Percentiles rank a stretch among this genome's conserved stretches.
Evolutionary conservation across 2,113 vertebrate genomes (phyloP).

Genomic region (Erythrocebus patas): DNA sequence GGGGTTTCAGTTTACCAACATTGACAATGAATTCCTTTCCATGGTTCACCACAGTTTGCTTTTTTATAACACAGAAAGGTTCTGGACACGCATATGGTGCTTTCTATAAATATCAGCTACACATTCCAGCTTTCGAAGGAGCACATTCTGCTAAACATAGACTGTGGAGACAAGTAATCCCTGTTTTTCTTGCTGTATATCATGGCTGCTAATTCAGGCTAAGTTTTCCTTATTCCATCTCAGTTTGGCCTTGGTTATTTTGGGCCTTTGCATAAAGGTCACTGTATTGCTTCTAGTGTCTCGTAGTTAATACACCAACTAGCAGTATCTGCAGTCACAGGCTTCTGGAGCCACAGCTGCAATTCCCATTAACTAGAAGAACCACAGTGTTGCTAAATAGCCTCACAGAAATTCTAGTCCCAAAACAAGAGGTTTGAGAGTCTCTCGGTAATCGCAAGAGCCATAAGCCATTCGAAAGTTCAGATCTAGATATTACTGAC

Average conservation of each 20-base stretch:
- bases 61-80: slow-evolving; percentile 9
- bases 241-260: slow-evolving; percentile 26
- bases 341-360: neutral
- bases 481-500: neutral
- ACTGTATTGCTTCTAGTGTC: neutral
- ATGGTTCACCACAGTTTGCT: neutral
- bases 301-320: neutral
- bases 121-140: slow-evolving; percentile 58
- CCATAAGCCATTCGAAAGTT: neutral
- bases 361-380: neutral
- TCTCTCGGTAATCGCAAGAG: neutral
- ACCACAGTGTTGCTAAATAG: neutral
- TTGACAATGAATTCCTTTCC: neutral
- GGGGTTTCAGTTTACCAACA: neutral
- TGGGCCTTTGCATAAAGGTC: neutral
- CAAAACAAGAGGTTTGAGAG: neutral
- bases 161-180: slow-evolving; percentile 10
- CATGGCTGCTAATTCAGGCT: slow-evolving; percentile 36
- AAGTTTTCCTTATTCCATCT: neutral
- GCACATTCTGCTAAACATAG: slow-evolving; percentile 65
- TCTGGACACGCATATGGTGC: neutral
- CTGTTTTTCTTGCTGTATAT: slow-evolving; percentile 45
- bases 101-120: slow-evolving; percentile 61
- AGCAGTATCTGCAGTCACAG: neutral
- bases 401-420: neutral